Evolutionary conservation across 2,113 vertebrate species (phyloP), one percentile per base, ranked within the genome.

Genomic region (Platichthys flesus): DNA sequence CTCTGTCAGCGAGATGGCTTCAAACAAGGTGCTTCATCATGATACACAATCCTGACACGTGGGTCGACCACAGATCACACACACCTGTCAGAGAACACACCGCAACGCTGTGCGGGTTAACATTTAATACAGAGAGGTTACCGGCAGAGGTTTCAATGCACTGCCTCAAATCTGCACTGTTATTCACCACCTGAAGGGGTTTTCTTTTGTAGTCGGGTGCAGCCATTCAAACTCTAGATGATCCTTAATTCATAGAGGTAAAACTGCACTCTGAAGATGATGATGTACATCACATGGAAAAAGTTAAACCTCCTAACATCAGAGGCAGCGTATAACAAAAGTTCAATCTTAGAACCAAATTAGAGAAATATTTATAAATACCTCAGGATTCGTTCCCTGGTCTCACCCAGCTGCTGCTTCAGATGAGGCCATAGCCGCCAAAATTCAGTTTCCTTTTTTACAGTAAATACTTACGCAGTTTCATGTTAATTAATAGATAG

Each of bases 1-100:
- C 92, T 95, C 95, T 24, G 95, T 95, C 90, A 95, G 94, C n/a
- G 94, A 95, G 84, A 95, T 95, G 95, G 95, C 94, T 18, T 95
- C 95, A 31, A 95, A 93, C 86, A 95, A 95, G 94, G 95, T 95
- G 90, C 18, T 26, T 52, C 15, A 37, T 65, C 24, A 14, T 9
- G 23, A 56, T 6, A 70, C 28, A 13, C 37, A 12, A 31, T 21
- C 59, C 24, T 59, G 51, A 65, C 20, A 59, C 42, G 31, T 45
- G 26, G 57, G 23, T 4, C 40, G 40, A 3, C 40, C 2, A 37
- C 23, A 42, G 16, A 60, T 24, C 51, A 59, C 5, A 23, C n/a
- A 61, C n/a, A 49, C 13, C 26, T 75, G 31, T 1, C 61, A 42
- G 16, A 28, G 21, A 5, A 26, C 64, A 58, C 14, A 51, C 24